Base-by-base conservation (phyloP, 2,113 vertebrate species). In the Canis aureus region DNA sequence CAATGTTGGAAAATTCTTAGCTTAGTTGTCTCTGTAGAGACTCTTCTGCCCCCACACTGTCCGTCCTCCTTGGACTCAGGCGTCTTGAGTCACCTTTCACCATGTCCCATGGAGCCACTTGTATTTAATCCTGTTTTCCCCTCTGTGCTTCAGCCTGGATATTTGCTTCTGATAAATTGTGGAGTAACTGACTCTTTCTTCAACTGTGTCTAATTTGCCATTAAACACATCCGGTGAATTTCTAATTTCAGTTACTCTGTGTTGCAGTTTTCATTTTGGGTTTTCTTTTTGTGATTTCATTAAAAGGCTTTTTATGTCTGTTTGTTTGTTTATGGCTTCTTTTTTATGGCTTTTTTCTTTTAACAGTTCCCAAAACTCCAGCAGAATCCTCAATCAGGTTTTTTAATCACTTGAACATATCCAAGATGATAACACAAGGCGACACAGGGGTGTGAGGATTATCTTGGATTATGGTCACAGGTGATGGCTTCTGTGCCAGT, bases 211-310 rank as follows among this genome's bases (percentile, higher is more conserved):
- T 89, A 38, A 85, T 66, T 74, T 67, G 71, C 27, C 29, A 4
- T 35, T 90, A 76, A 43, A 64, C 10, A 74, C 15, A 73, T 53
- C 85, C 9, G 38, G 71, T 78, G 55, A 84, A 71, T 92, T 94
- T 29, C 81, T 71, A 17, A 87, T 76, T 87, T 84, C 29, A 49
- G 19, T 83, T 88, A 49, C 4, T 89, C 11, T 43, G 32, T 51
- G 83, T 43, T 89, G 62, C 9, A 35, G 10, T 82, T 78, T 96
- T 95, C 32, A 51, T 94, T 92, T 85, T 38, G 19, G 0, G 3
- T 87, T 96, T 93, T 90, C 71, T 90, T 93, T 76, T 73, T 78
- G 80, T 74, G 57, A 66, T 74, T 90, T 91, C 29, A 29, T 38
- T 38, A 16, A 17, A 27, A 76, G 43, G 73, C 38, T 76, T 27